These are phyloP conservation scores for Gallinago nigripennis DNA, from an alignment of 2,797 vertebrate genomes.

Conservation along the genomic window DNA sequence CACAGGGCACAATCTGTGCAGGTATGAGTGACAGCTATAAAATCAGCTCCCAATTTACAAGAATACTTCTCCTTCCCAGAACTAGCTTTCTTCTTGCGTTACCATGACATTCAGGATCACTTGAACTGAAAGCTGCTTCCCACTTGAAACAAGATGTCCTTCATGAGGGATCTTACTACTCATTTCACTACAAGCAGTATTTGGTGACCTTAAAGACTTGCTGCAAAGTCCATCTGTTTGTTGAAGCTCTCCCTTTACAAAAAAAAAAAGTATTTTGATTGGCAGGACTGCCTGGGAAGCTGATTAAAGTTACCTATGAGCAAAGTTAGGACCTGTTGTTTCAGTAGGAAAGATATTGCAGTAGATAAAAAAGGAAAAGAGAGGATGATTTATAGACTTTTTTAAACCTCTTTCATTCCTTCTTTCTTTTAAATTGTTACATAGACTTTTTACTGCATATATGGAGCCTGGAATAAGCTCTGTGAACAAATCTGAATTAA, in stretches of 20 bases:
- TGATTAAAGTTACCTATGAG: background rate
- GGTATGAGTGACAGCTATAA: background rate
- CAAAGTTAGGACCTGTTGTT: background rate
- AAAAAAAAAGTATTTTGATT: background rate
- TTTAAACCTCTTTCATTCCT: background rate
- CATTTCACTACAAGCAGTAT: conserved; percentile 17
- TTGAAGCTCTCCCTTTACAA: background rate
- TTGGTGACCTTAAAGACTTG: conserved; percentile 36
- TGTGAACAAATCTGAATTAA: background rate
- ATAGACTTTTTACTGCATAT: background rate
- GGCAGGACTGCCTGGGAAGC: background rate
- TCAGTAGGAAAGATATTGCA: background rate
- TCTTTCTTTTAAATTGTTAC: background rate
- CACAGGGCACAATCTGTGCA: background rate
- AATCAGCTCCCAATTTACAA: background rate
- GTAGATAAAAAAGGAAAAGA: background rate
- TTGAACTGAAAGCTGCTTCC: conserved; percentile 15
- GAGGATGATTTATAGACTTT: background rate
- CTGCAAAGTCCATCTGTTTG: conserved; percentile 36
- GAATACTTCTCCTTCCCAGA: conserved; percentile 4
- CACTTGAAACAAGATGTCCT: conserved; percentile 28
- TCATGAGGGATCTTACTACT: conserved; percentile 6
- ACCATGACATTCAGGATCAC: conserved; percentile 31
- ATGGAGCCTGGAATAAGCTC: background rate
- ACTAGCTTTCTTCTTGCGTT: background rate